Base-by-base conservation (phyloP, 2,113 vertebrate genomes). In the Pyxicephalus adspersus region DNA sequence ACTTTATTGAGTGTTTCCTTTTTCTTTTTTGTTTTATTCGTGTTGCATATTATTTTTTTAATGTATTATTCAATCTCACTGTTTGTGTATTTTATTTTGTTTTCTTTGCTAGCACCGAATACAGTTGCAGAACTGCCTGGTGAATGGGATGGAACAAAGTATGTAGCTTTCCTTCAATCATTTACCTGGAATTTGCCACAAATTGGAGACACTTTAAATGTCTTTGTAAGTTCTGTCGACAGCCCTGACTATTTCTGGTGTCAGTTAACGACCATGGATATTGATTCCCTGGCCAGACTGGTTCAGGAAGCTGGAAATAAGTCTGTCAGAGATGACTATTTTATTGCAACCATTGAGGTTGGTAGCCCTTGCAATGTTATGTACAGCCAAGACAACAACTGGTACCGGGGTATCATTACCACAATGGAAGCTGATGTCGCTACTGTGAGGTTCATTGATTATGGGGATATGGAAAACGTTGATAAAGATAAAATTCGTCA, bases 181-280 rank as follows among this genome's bases (percentile, higher is more conserved):
- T n/a, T 22, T 17, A 72, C 83, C 80, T 91, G 87, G 92, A 90
- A 91, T 5, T 28, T 92, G 54, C 91, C 90, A 50, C 85, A 84
- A 19, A 76, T 86, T 28, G 93, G 92, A 23, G 91, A 94, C 58
- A 83, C 76, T 0, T 16, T 96, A 31, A 88, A 91, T 66, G 91
- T 87, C 17, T 96, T 94, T 29, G 81, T 94, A 38, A 87, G 91
- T 0, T 68, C 89, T 20, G 83, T 93, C 63, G 88, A 88, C 23
- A 87, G 93, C 16, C 93, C 91, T 58, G 93, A 90, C 54, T 92
- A 91, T 23, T 97, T 99, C 80, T 99, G 96, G 96, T 95, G 96
- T 90, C 91, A 92, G 61, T 77, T 85, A 84, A 89, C 89, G 2
- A 81, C 87, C 0, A 85, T 92, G 61, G 86, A 88, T 0, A 87